phyloP scores from a whole-genome alignment of 2,888 invertebrate genomes.

The Nycteola revayana region DNA sequence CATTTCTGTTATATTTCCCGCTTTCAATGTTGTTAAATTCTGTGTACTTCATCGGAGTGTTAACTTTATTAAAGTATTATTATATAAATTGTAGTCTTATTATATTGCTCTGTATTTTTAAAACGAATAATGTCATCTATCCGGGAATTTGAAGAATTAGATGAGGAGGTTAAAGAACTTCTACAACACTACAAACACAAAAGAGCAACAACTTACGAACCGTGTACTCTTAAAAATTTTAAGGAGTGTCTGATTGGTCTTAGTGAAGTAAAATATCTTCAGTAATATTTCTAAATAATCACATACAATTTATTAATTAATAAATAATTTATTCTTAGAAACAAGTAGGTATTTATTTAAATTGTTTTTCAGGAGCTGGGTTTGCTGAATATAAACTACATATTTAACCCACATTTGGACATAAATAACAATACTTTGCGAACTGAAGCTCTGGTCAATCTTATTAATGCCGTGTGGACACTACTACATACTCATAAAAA shows the following conservation, averaged over 20 bases:
- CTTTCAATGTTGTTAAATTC: no score
- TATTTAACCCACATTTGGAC: constrained; percentile 68
- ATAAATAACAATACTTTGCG: constrained; percentile 43
- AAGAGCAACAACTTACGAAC: constrained; percentile 65
- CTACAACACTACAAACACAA: constrained; percentile 66
- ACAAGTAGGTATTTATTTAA: no score
- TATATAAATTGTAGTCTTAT: no score
- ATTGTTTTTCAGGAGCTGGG: constrained; percentile 55
- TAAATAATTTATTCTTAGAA: no score
- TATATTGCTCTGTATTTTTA: no score
- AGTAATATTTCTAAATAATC: constrained; percentile 10
- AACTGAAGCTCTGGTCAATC: constrained; percentile 55
- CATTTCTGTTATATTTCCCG: no score
- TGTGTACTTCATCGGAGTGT: no score
- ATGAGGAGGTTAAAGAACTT: constrained; percentile 72
- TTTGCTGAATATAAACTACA: constrained; percentile 59
- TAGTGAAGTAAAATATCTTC: constrained; percentile 64
- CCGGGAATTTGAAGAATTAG: constrained; percentile 49
- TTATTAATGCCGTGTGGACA: constrained; percentile 66
- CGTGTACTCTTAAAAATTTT: constrained; percentile 61
- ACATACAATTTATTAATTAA: no score
- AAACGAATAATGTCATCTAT: constrained; percentile 35
- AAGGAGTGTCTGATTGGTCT: constrained; percentile 70
- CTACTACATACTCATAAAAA: constrained; percentile 62
- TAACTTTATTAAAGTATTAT: no score